Evolutionary conservation across 1,140 invertebrate species (phyloP).

Genomic region (Pachypeltis micranthus): DNA sequence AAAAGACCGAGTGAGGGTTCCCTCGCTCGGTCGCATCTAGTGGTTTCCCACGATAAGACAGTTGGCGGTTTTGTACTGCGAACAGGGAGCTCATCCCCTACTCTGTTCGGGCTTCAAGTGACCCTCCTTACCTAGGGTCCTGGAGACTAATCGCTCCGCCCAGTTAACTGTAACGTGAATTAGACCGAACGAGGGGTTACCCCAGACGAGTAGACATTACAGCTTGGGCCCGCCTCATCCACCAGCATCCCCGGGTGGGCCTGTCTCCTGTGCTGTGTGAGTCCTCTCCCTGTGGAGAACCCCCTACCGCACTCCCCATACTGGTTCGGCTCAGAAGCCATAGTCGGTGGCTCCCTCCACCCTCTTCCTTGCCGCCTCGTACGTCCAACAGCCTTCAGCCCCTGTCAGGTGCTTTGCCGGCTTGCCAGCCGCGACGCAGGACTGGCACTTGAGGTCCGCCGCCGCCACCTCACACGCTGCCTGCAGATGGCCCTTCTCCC

Average conservation of each 20-base stretch:
- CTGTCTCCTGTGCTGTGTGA: background rate
- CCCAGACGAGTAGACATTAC: no score
- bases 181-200: no score
- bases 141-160: no score
- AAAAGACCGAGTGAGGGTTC: no score
- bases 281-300: background rate
- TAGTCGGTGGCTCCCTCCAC: background rate
- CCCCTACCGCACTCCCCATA: background rate
- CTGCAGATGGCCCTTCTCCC: background rate
- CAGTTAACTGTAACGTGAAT: no score
- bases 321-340: background rate
- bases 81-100: no score
- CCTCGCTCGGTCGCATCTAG: no score
- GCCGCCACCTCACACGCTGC: background rate
- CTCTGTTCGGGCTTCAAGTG: no score
- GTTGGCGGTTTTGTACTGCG: no score
- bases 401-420: background rate
- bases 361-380: background rate
- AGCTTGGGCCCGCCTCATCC: no score
- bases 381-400: background rate
- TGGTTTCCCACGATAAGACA: no score
- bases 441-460: background rate
- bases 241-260: background rate
- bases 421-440: background rate
- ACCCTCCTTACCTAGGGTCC: no score